These are phyloP conservation scores for Drosophila tripunctata DNA, from an alignment of 2,888 invertebrate genomes.

Conservation along the genomic window DNA sequence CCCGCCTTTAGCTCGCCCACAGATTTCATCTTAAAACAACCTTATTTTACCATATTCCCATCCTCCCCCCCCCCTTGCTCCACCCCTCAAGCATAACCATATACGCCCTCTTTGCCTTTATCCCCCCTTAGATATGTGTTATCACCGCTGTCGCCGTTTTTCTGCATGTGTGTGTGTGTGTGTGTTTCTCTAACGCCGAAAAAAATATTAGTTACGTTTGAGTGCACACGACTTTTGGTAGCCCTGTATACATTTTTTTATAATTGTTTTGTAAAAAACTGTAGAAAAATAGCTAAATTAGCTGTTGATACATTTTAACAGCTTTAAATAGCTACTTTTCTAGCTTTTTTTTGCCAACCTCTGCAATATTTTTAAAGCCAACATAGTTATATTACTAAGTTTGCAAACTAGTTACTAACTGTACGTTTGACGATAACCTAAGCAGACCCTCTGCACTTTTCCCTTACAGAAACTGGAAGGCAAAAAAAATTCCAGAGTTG, in stretches of 20 bases:
- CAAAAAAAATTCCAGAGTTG: background rate
- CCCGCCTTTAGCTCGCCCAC: slow-evolving; percentile 9
- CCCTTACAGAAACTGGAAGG: background rate
- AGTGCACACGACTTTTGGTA: background rate
- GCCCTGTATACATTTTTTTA: background rate
- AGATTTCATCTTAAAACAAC: slow-evolving; percentile 34
- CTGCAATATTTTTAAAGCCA: too few relatives aligned
- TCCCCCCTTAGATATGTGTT: slow-evolving; percentile 11
- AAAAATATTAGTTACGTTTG: background rate
- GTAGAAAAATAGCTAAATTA: too few relatives aligned
- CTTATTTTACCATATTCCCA: background rate
- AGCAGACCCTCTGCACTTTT: background rate
- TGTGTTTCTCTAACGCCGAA: slow-evolving; percentile 33
- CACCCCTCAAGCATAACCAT: background rate
- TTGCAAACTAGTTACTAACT: too few relatives aligned
- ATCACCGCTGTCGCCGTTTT: slow-evolving; percentile 65
- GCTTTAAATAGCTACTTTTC: too few relatives aligned
- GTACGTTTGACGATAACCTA: too few relatives aligned
- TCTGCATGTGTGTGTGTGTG: slow-evolving; percentile 33
- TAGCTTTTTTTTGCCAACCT: too few relatives aligned
- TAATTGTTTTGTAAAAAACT: too few relatives aligned
- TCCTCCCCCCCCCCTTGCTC: background rate
- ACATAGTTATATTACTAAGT: too few relatives aligned
- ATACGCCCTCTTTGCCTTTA: background rate
- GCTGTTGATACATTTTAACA: too few relatives aligned